Evolutionary conservation across 2,888 invertebrate genomes (phyloP).

Genomic region (Caenorhabditis macrosperma): DNA sequence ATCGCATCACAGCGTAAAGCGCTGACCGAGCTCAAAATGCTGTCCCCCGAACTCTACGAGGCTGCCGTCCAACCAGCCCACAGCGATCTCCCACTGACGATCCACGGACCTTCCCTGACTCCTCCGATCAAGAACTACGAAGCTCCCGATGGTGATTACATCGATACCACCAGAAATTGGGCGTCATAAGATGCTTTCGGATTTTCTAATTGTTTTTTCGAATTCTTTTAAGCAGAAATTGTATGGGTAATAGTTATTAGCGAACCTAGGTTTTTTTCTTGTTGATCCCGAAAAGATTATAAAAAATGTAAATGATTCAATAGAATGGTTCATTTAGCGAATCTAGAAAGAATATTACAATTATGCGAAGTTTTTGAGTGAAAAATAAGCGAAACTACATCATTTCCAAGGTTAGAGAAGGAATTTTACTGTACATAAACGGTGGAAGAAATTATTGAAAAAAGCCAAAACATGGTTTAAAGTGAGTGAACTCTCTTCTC

Average conservation of each 20-base stretch:
- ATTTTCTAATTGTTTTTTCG: conserved; percentile 3
- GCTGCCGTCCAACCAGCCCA: conserved; percentile 85
- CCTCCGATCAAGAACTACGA: conserved; percentile 89
- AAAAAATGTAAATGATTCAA: no score
- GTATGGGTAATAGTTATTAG: conserved; percentile 20
- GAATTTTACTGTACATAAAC: conserved; percentile 2
- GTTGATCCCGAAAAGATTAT: no score
- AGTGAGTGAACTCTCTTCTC: conserved; percentile 76
- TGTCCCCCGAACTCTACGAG: conserved; percentile 90
- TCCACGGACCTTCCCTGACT: conserved; percentile 88
- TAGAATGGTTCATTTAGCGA: not conserved
- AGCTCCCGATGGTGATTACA: conserved; percentile 92
- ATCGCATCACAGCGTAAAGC: conserved; percentile 87
- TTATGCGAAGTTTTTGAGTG: not conserved
- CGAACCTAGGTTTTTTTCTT: conserved; percentile 1
- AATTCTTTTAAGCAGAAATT: conserved; percentile 9
- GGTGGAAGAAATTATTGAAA: not conserved
- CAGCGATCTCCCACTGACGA: conserved; percentile 85
- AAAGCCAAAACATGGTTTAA: conserved; percentile 54
- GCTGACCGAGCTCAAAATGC: conserved; percentile 87
- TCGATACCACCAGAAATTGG: conserved; percentile 84
- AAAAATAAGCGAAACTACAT: not conserved
- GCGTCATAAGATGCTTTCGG: no score
- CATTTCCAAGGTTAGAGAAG: not conserved
- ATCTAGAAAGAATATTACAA: no score